Evolutionary conservation across 2,797 vertebrate species (phyloP).

Genomic region (Muscicapa comitata): DNA sequence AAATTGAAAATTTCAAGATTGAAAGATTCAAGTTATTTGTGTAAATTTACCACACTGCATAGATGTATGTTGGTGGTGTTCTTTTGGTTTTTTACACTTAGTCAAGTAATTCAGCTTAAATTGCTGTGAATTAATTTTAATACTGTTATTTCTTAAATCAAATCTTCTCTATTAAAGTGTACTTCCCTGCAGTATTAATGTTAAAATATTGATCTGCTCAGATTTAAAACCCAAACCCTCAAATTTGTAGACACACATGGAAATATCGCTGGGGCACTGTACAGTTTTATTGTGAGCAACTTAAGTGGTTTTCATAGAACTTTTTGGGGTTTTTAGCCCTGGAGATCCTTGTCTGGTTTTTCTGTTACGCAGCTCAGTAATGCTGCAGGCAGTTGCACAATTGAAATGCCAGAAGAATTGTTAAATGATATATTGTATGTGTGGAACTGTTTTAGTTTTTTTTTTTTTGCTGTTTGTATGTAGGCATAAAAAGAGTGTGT

Average conservation of each 20-base stretch:
- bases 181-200: not conserved
- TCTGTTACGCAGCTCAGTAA: not conserved
- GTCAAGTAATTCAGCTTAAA: not conserved
- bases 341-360: conserved; percentile 3
- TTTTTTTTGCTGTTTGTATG: not conserved
- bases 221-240: not conserved
- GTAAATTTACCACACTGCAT: not conserved
- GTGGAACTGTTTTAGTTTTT: not conserved
- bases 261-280: not conserved
- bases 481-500: not conserved
- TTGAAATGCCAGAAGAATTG: conserved; percentile 8
- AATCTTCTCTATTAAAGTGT: not conserved
- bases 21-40: not conserved
- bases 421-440: not conserved
- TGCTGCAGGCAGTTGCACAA: conserved; percentile 24
- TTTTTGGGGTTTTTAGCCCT: not conserved
- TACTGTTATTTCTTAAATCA: not conserved
- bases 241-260: not conserved
- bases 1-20: not conserved
- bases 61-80: not conserved
- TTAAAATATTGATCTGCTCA: not conserved
- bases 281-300: not conserved
- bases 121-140: not conserved
- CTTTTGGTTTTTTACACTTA: not conserved
- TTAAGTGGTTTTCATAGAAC: not conserved